These are phyloP conservation scores for Sebastes nivosus DNA, from an alignment of 2,797 vertebrate genomes.

Conservation along the genomic window DNA sequence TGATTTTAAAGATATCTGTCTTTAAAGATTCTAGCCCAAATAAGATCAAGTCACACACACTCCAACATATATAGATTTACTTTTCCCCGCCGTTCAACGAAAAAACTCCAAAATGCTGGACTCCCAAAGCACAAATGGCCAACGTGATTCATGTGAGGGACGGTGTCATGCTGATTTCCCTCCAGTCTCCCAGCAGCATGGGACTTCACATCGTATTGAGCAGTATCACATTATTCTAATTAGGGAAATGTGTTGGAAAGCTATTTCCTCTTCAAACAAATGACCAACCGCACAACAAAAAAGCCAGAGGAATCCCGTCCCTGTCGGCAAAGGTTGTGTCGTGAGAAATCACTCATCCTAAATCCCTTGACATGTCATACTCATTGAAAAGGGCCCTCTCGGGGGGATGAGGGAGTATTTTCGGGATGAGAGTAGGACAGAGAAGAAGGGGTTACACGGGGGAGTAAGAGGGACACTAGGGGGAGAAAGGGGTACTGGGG, in stretches of 20 bases:
- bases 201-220: slow-evolving; percentile 68
- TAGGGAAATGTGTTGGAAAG: slow-evolving; percentile 80
- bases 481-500: slow-evolving; percentile 68
- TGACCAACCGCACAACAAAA: slow-evolving; percentile 71
- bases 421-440: slow-evolving; percentile 58
- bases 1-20: not conserved
- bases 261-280: slow-evolving; percentile 78
- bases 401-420: slow-evolving; percentile 34
- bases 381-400: slow-evolving; percentile 51
- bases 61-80: slow-evolving; percentile 17
- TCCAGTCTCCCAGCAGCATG: slow-evolving; percentile 76
- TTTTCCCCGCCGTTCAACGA: slow-evolving; percentile 10
- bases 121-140: slow-evolving; percentile 40
- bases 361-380: slow-evolving; percentile 69
- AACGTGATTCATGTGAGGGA: slow-evolving; percentile 65
- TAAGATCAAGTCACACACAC: not conserved
- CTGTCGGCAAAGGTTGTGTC: slow-evolving; percentile 66
- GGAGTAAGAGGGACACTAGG: slow-evolving; percentile 50
- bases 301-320: slow-evolving; percentile 73
- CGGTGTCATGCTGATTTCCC: slow-evolving; percentile 64
- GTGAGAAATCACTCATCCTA: slow-evolving; percentile 78
- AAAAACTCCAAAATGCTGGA: slow-evolving; percentile 15
- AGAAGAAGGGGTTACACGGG: slow-evolving; percentile 67
- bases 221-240: slow-evolving; percentile 77
- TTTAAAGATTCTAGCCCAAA: not conserved